Evolutionary conservation across 2,113 vertebrate genomes (phyloP).

Genomic region (Neoarius graeffei): DNA sequence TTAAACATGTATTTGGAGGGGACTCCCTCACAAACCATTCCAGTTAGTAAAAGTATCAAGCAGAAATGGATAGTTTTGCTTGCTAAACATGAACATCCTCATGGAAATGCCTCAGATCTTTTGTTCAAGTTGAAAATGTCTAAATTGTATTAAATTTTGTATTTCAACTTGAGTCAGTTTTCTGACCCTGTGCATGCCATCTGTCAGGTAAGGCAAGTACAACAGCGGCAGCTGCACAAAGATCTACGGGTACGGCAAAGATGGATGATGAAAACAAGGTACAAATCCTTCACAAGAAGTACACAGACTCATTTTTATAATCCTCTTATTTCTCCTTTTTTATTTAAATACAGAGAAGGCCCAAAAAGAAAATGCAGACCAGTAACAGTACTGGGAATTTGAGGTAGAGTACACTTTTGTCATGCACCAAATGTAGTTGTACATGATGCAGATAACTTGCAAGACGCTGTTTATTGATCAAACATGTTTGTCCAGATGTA

Average conservation of each 20-base stretch:
- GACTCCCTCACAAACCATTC: neutral
- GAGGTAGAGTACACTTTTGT: neutral
- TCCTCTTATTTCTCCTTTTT: neutral
- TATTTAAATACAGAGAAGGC: conserved; percentile 19
- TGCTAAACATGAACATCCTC: neutral
- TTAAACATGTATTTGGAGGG: neutral
- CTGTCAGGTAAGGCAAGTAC: conserved; percentile 15
- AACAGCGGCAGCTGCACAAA: neutral
- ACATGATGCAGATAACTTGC: neutral
- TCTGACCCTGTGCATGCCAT: neutral
- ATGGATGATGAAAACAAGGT: conserved; percentile 32
- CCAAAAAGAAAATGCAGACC: conserved; percentile 36
- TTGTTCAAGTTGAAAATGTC: neutral
- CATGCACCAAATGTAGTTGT: neutral
- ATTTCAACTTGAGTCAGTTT: too few relatives aligned
- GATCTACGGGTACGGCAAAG: neutral
- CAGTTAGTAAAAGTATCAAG: neutral
- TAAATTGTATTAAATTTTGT: too few relatives aligned
- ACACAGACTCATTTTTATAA: neutral
- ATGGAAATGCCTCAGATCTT: neutral
- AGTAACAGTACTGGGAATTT: conserved; percentile 52
- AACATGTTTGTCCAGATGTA: neutral
- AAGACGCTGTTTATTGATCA: too few relatives aligned
- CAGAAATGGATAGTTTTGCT: neutral
- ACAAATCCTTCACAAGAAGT: neutral